These are phyloP conservation scores for Glossosoma conforme DNA, from an alignment of 1,140 invertebrate species.

Conservation along the genomic window DNA sequence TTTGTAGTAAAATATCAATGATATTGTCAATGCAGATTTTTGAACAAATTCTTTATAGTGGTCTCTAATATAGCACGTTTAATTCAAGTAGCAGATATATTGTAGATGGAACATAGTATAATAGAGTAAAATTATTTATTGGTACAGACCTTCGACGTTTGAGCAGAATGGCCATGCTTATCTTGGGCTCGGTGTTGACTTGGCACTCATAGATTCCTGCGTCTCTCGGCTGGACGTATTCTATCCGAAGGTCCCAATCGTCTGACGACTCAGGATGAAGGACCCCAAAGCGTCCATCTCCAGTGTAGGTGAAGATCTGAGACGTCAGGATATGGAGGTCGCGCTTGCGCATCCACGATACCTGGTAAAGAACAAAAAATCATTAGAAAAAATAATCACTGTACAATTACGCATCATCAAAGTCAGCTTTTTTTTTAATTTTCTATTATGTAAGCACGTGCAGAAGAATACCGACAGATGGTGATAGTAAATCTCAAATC, in stretches of 20 bases:
- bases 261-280: constrained; percentile 79
- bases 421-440: too few relatives aligned
- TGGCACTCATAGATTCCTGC: constrained; percentile 85
- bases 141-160: constrained; percentile 71
- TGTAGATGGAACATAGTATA: background rate
- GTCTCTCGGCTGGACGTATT: constrained; percentile 79
- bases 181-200: constrained; percentile 81
- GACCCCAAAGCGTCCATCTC: constrained; percentile 79
- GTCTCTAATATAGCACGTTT: too few relatives aligned
- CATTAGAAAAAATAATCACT: too few relatives aligned
- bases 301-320: constrained; percentile 80
- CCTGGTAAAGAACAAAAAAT: constrained; percentile 50
- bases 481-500: too few relatives aligned
- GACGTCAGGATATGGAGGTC: constrained; percentile 87
- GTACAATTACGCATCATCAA: too few relatives aligned
- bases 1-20: too few relatives aligned
- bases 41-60: too few relatives aligned
- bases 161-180: constrained; percentile 71
- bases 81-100: too few relatives aligned
- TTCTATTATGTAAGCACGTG: too few relatives aligned
- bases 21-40: too few relatives aligned
- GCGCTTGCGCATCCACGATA: constrained; percentile 88
- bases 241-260: constrained; percentile 87
- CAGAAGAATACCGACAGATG: too few relatives aligned
- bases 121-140: background rate